Percentiles rank a stretch among this genome's conserved stretches.
These are phyloP conservation scores for Tor tambroides DNA, from an alignment of 2,113 vertebrate genomes.

Conservation along the genomic window DNA sequence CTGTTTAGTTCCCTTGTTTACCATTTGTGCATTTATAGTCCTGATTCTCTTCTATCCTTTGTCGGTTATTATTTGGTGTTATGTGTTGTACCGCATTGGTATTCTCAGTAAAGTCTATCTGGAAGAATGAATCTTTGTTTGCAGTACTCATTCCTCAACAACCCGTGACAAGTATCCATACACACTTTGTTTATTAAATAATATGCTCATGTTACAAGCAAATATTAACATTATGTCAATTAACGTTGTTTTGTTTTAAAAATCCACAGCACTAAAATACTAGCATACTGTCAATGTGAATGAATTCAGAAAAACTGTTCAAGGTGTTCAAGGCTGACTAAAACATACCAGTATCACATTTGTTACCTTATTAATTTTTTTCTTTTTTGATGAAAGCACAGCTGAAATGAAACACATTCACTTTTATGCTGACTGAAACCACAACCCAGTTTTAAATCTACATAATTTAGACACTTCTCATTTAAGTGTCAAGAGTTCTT, in stretches of 20 bases:
- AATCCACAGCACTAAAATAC: not conserved
- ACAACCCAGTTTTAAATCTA: not conserved
- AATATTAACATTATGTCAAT: not conserved
- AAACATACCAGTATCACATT: not conserved
- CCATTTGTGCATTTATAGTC: too few species aligned
- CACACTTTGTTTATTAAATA: too few species aligned
- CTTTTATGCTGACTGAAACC: not conserved
- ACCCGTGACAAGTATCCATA: too few species aligned
- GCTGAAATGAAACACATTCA: not conserved
- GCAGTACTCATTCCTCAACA: too few species aligned
- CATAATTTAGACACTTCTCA: conserved; percentile 1
- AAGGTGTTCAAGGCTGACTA: not conserved
- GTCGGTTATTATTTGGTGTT: too few species aligned
- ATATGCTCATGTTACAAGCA: not conserved
- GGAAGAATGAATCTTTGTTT: too few species aligned
- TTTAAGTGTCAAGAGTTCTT: conserved; percentile 8
- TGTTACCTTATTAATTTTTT: not conserved
- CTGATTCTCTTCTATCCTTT: too few species aligned
- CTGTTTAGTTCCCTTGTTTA: too few species aligned
- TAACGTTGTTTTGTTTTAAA: not conserved
- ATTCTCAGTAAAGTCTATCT: too few species aligned
- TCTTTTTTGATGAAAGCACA: not conserved
- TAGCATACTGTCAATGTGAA: not conserved
- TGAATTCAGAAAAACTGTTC: not conserved
- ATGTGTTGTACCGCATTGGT: too few species aligned